Base-by-base conservation (phyloP, 2,797 vertebrate genomes). In the Scolopax rusticola region DNA sequence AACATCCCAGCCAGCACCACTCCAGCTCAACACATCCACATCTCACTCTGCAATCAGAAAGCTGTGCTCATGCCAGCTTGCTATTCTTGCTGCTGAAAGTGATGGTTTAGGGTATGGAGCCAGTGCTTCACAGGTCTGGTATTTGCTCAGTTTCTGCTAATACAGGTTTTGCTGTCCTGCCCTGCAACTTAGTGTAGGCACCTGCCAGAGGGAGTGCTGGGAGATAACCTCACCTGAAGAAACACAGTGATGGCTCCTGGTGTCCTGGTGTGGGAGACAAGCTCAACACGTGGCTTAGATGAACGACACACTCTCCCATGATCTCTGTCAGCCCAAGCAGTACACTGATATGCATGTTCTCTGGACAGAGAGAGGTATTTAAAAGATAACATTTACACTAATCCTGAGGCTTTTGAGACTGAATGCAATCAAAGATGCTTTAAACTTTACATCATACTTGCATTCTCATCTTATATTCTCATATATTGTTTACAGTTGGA, bases 31-130 rank as follows among this genome's bases (percentile, higher is more conserved):
- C 61, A 61, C 36, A 40, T 25, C 27, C 64, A 45, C 28, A 67
- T 56, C 57, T 7, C 24, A 14, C 13, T 38, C 14, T 30, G 30
- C 32, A n/a, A 27, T 18, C 3, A 7, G 61, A 68, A 64, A 65
- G 8, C 45, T 61, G 15, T 33, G 53, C 19, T 21, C 0, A 0
- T n/a, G 30, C 11, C 54, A n/a, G 20, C 20, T 51, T 51, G 28
- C 7, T 4, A 0, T 30, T 76, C 25, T 74, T 76, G 41, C 19
- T 19, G 36, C 30, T 81, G 81, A 64, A 19, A 48, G 4, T 24
- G 41, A 38, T 65, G 14, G 40, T 53, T 27, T 1, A 8, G 41
- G 32, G 33, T 54, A 51, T 41, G 82, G 51, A 94, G 25, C 2
- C 59, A 82, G 25, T 0, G 2, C 23, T 47, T 25, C 27, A n/a